These are phyloP conservation scores for Monochamus alternatus DNA, from an alignment of 2,888 invertebrate genomes.

Conservation along the genomic window DNA sequence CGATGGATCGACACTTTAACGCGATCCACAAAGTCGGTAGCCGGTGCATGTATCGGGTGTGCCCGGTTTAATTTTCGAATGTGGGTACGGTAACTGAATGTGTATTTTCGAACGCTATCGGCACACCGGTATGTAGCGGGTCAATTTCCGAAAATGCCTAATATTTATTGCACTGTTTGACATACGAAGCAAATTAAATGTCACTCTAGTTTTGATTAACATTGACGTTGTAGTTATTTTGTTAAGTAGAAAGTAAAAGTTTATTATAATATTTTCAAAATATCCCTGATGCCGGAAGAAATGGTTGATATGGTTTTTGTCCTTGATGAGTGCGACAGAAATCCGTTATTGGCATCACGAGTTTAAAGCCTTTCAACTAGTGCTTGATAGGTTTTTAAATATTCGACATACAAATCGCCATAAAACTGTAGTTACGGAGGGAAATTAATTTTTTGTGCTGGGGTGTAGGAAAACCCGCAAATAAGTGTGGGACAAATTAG, in stretches of 20 bases:
- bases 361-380: constrained; percentile 6
- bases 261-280: neutral
- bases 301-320: constrained; percentile 4
- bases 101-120: too few species aligned
- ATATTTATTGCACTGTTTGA: too few species aligned
- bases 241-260: neutral
- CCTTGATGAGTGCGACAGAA: neutral
- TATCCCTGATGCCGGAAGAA: neutral
- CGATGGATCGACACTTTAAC: too few species aligned
- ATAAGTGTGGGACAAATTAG: constrained; percentile 3
- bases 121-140: too few species aligned
- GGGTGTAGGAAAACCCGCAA: constrained; percentile 9
- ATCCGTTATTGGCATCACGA: neutral
- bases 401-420: constrained; percentile 5
- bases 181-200: too few species aligned
- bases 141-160: too few species aligned
- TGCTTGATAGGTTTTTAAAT: neutral
- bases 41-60: too few species aligned
- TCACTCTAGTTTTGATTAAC: too few species aligned
- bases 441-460: constrained; percentile 6
- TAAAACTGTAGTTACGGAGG: constrained; percentile 9
- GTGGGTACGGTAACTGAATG: too few species aligned
- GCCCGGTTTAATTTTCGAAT: too few species aligned
- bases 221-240: too few species aligned
- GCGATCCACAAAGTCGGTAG: too few species aligned